phyloP scores from a whole-genome alignment of 2,797 vertebrate species.

The Halcyon chelicuti region DNA sequence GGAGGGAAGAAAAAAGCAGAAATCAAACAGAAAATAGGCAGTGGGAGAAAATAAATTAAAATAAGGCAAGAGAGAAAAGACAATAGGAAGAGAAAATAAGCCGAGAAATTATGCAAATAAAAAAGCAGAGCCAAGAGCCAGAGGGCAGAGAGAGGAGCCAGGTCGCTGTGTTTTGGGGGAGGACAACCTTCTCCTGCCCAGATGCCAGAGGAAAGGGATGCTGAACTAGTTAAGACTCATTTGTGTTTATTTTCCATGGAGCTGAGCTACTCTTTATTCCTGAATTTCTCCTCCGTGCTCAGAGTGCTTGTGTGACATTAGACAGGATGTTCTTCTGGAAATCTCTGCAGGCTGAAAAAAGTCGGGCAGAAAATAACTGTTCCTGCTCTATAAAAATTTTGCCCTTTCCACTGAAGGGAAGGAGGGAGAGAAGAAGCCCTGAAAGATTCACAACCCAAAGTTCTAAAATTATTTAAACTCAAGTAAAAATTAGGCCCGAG shows the following conservation, averaged over 20 bases:
- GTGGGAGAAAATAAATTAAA: background rate
- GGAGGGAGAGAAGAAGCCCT: background rate
- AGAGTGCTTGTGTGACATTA: background rate
- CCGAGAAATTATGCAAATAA: background rate
- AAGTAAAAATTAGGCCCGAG: background rate
- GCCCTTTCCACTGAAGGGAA: background rate
- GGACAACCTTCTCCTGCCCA: background rate
- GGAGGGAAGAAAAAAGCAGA: background rate
- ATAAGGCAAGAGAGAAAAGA: background rate
- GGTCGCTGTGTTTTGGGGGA: background rate
- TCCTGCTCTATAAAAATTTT: background rate
- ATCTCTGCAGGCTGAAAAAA: background rate
- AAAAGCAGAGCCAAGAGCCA: background rate
- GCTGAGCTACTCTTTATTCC: background rate
- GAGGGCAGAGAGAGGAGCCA: background rate
- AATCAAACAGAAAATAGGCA: background rate
- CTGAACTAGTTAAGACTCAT: background rate
- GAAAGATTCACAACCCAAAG: background rate
- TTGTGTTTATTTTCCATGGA: background rate
- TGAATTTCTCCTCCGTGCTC: background rate
- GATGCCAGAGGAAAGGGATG: background rate
- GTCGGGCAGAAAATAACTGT: slow-evolving; percentile 13
- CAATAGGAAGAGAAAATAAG: background rate
- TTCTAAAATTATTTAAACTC: background rate
- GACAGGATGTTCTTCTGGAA: slow-evolving; percentile 11